Evolutionary conservation across 1,140 invertebrate species (phyloP).

Genomic region (Brachionus paranguensis): DNA sequence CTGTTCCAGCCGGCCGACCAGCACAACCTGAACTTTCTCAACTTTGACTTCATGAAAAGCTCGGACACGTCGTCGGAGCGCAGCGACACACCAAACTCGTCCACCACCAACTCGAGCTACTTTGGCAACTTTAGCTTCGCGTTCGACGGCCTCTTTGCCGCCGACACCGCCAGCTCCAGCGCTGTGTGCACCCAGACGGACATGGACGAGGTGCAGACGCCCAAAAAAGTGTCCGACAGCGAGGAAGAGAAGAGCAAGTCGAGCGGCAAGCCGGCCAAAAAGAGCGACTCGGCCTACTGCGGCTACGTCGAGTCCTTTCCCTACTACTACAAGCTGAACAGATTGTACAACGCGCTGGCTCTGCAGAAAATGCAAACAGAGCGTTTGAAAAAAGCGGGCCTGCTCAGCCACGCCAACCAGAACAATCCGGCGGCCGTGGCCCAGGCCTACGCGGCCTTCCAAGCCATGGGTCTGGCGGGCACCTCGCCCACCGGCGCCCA

Average conservation of each 20-base stretch:
- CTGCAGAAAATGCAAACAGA: slow-evolving; percentile 38
- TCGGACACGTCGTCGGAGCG: slow-evolving; percentile 10
- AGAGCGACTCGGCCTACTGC: slow-evolving; percentile 7
- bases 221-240: slow-evolving; percentile 10
- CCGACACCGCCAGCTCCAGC: neutral
- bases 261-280: neutral
- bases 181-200: neutral
- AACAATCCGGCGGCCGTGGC: slow-evolving; percentile 3
- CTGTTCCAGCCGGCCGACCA: neutral
- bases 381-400: neutral
- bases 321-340: slow-evolving; percentile 36
- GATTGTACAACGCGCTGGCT: slow-evolving; percentile 34
- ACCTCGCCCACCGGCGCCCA: neutral
- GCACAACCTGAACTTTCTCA: neutral
- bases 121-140: neutral
- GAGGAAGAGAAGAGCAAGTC: neutral
- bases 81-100: slow-evolving; percentile 24
- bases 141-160: neutral
- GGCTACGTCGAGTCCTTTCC: slow-evolving; percentile 39
- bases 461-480: neutral
- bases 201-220: neutral
- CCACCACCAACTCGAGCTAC: neutral
- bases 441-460: neutral
- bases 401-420: neutral
- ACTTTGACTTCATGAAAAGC: slow-evolving; percentile 23